These are phyloP conservation scores for Formica selysi DNA, from an alignment of 1,140 invertebrate genomes.

Conservation along the genomic window DNA sequence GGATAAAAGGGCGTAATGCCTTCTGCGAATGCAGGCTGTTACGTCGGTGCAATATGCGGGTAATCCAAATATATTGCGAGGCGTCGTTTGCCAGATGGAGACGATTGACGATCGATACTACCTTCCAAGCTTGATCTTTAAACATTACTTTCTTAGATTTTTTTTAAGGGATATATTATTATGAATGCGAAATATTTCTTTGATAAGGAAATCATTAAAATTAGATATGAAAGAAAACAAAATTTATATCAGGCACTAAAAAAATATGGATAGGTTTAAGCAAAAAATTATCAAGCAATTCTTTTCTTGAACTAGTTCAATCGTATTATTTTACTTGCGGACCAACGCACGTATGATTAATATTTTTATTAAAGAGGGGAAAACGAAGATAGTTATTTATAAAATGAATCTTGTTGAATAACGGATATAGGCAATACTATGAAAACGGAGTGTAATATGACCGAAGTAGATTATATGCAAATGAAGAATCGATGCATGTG, in stretches of 20 bases:
- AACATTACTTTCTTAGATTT: not conserved
- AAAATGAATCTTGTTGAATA: constrained; percentile 40
- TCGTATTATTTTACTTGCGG: not conserved
- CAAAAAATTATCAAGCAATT: not conserved
- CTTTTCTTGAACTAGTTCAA: not conserved
- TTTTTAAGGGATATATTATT: not conserved
- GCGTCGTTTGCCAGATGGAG: not conserved
- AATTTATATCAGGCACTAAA: not conserved
- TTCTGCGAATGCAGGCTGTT: constrained; percentile 34
- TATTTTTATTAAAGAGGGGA: constrained; percentile 20
- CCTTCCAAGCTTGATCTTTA: not conserved
- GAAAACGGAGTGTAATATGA: constrained; percentile 48
- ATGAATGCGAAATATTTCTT: not conserved
- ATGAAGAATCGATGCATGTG: constrained; percentile 62
- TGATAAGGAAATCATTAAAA: not conserved
- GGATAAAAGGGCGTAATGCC: constrained; percentile 61
- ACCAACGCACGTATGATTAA: constrained; percentile 7
- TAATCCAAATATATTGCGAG: constrained; percentile 56
- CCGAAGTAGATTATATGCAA: constrained; percentile 60
- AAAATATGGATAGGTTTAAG: not conserved
- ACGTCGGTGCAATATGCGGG: constrained; percentile 45
- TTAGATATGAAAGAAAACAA: not conserved
- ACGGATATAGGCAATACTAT: constrained; percentile 3
- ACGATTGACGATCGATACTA: constrained; percentile 14
- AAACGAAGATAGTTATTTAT: constrained; percentile 38